A percentile compares a stretch with the other conserved stretches of the same genome.
Conservation (phyloP, 2,888 invertebrate species). For the Eristalis pertinax region DNA sequence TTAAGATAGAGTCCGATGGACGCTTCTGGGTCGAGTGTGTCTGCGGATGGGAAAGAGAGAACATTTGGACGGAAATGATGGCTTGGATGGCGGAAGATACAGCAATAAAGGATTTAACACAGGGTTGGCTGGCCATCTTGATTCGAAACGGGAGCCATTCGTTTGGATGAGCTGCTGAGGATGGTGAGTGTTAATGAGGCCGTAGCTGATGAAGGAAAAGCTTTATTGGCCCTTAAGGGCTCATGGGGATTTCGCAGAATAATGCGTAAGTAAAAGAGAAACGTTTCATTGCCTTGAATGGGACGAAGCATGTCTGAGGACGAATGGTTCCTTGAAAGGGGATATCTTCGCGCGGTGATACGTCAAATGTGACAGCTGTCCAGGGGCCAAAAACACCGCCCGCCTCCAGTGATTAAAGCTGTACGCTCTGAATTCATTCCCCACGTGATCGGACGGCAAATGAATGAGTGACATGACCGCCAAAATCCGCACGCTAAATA, state of each 20-base stretch:
- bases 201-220: not conserved
- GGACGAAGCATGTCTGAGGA: not conserved
- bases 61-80: constrained; percentile 8
- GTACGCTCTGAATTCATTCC: constrained; percentile 51
- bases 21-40: not conserved
- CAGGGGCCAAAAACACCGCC: not conserved
- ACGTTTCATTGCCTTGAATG: not conserved
- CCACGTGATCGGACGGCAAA: constrained; percentile 1
- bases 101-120: constrained; percentile 17
- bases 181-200: not conserved
- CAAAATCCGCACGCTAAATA: constrained; percentile 43
- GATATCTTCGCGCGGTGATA: not conserved
- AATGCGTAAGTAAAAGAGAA: not conserved
- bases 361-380: not conserved
- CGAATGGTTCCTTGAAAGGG: not conserved
- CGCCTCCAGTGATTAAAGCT: constrained; percentile 40
- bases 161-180: constrained; percentile 18
- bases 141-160: constrained; percentile 37
- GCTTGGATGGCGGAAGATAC: not conserved
- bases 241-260: not conserved
- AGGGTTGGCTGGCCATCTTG: constrained; percentile 29
- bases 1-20: constrained; percentile 43
- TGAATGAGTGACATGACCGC: constrained; percentile 8
- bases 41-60: not conserved
- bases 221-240: not conserved